Percentiles rank a stretch among this genome's conserved stretches.
Evolutionary conservation across 2,888 invertebrate genomes (phyloP).

Genomic region (Hesperia comma): DNA sequence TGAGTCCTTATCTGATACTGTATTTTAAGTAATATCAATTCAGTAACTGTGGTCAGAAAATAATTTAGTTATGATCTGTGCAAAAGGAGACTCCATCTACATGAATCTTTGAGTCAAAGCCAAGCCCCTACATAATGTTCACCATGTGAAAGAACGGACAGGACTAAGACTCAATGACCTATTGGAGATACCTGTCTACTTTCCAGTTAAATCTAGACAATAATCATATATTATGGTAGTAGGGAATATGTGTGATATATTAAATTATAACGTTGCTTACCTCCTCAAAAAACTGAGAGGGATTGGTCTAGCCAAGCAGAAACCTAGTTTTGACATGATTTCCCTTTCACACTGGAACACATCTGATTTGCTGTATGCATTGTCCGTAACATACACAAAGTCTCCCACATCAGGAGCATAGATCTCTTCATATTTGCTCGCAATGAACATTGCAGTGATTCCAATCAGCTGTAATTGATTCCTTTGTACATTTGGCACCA

Average conservation of each 20-base stretch:
- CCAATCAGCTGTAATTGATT: constrained; percentile 94
- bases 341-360: constrained; percentile 92
- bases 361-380: constrained; percentile 91
- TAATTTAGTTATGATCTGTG: too few relatives aligned
- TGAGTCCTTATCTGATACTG: not conserved
- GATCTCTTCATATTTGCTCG: constrained; percentile 98
- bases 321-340: constrained; percentile 90
- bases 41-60: too few relatives aligned
- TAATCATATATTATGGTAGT: too few relatives aligned
- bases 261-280: constrained; percentile 61
- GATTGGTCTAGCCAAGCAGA: constrained; percentile 92
- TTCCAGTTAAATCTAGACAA: too few relatives aligned
- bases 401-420: constrained; percentile 93
- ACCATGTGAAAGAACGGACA: too few relatives aligned
- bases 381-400: constrained; percentile 95
- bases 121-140: too few relatives aligned
- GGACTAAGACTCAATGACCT: too few relatives aligned
- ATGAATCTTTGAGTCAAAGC: too few relatives aligned
- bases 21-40: too few relatives aligned
- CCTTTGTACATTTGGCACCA: constrained; percentile 84
- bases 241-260: not conserved
- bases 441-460: constrained; percentile 94
- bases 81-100: too few relatives aligned
- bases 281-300: constrained; percentile 95
- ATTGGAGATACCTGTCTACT: too few relatives aligned